phyloP scores from a whole-genome alignment of 2,113 vertebrate genomes.

The mouse (Mus musculus) region DNA sequence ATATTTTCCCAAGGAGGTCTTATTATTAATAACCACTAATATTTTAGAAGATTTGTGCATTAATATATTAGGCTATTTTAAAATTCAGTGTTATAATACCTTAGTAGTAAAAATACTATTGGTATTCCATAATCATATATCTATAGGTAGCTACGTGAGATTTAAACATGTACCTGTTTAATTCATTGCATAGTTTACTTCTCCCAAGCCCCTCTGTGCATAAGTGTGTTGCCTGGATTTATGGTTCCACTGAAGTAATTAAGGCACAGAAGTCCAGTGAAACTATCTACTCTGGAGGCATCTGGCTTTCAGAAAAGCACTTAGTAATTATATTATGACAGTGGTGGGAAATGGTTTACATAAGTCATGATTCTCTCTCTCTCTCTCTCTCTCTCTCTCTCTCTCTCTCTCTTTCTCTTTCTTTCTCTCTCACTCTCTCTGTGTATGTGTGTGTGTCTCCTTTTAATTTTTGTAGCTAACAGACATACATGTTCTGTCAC shows the following conservation, averaged over 20 bases:
- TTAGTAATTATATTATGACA: neutral
- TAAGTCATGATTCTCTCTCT: neutral
- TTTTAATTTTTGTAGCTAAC: neutral
- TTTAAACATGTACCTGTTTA: neutral
- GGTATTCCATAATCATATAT: neutral
- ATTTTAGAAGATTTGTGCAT: neutral
- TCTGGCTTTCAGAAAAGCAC: constrained; percentile 31
- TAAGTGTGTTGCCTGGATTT: neutral
- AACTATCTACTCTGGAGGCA: neutral
- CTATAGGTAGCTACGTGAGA: neutral
- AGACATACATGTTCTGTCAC: neutral
- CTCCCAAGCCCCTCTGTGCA: neutral
- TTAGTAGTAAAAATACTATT: neutral
- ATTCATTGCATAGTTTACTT: neutral
- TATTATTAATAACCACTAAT: constrained; percentile 36
- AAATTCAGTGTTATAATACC: neutral
- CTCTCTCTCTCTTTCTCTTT: neutral
- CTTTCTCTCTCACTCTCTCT: no score
- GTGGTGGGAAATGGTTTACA: neutral
- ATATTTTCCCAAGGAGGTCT: neutral
- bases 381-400: neutral
- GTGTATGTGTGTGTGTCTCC: no score
- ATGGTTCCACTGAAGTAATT: neutral
- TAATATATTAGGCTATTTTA: neutral
- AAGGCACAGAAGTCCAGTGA: neutral